A percentile compares a stretch with the other conserved stretches of the same genome.
Evolutionary conservation across 2,888 invertebrate species (phyloP).

Genomic region (Automeris io): DNA sequence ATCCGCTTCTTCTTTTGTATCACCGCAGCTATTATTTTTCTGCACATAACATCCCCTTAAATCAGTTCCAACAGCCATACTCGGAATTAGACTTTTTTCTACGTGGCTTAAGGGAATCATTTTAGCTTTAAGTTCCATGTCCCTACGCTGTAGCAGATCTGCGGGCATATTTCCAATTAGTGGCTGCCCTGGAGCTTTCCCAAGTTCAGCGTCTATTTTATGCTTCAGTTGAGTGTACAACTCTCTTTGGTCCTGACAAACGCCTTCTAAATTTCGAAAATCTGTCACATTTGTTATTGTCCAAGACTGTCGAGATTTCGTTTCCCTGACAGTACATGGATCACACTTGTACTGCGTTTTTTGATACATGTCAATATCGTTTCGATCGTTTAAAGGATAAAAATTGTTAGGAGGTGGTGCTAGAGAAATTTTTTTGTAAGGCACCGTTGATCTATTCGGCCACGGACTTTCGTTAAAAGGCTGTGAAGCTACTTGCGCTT

Average conservation of each 20-base stretch:
- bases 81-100: constrained; percentile 65
- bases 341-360: constrained; percentile 63
- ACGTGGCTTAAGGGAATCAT: constrained; percentile 71
- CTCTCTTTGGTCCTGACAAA: constrained; percentile 66
- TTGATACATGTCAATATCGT: constrained; percentile 53
- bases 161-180: constrained; percentile 49
- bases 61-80: constrained; percentile 59
- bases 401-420: constrained; percentile 57
- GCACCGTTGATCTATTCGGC: constrained; percentile 52
- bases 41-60: constrained; percentile 57
- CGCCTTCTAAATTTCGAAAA: constrained; percentile 56
- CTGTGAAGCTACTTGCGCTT: constrained; percentile 45
- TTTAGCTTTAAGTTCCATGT: constrained; percentile 67
- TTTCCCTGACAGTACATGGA: constrained; percentile 54
- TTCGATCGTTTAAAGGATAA: constrained; percentile 57
- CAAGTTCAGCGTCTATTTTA: constrained; percentile 67
- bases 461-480: constrained; percentile 59
- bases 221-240: constrained; percentile 63
- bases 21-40: constrained; percentile 70
- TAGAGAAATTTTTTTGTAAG: constrained; percentile 62
- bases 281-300: constrained; percentile 67
- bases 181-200: constrained; percentile 61
- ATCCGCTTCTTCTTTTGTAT: constrained; percentile 70
- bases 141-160: constrained; percentile 60
- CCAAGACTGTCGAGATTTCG: constrained; percentile 71